These are phyloP conservation scores for Semnornis frantzii DNA, from an alignment of 2,113 vertebrate genomes.

Conservation along the genomic window DNA sequence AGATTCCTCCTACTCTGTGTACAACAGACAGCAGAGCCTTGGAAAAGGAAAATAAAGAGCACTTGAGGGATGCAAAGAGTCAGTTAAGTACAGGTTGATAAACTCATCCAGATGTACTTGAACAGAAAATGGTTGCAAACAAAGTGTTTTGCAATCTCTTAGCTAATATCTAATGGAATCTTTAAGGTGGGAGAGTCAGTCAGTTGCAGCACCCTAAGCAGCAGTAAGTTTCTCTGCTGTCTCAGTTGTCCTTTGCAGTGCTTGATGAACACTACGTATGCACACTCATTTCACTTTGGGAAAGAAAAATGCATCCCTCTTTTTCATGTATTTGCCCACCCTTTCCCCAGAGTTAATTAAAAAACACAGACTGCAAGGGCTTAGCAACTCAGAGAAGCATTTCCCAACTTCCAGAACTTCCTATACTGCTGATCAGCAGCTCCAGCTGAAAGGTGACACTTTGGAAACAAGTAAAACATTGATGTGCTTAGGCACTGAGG, in stretches of 20 bases:
- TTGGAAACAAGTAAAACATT: neutral
- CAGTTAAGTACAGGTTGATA: neutral
- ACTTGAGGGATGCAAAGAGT: neutral
- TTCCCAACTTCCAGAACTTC: neutral
- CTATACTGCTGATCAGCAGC: neutral
- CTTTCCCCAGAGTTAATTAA: neutral
- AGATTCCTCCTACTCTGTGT: neutral
- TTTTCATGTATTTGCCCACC: neutral
- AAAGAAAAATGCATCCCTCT: neutral
- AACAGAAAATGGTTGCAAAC: neutral
- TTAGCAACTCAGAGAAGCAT: neutral
- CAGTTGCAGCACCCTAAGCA: neutral
- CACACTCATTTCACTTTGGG: neutral
- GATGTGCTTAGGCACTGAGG: neutral
- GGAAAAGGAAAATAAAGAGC: neutral
- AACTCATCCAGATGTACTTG: neutral
- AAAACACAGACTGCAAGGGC: neutral
- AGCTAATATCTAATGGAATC: neutral
- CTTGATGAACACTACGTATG: neutral
- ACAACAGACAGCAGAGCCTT: neutral
- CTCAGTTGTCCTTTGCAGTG: neutral
- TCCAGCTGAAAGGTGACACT: neutral
- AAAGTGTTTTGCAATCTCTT: neutral
- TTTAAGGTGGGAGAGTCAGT: neutral
- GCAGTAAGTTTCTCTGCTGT: neutral